Evolutionary conservation across 2,888 invertebrate genomes (phyloP).

Genomic region (Papilio elwesi): DNA sequence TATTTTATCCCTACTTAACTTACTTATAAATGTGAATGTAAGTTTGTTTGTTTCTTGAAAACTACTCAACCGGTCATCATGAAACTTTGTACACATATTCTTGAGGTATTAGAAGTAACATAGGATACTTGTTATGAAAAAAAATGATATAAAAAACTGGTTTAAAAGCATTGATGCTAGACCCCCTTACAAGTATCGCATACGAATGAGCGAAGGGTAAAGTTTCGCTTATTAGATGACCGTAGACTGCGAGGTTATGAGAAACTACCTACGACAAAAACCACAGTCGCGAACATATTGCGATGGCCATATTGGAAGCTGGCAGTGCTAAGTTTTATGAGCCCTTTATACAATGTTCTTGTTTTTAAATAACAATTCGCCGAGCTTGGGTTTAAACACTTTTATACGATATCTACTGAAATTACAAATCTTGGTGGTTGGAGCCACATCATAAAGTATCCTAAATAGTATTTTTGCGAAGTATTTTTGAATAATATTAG

Average conservation of each 20-base stretch:
- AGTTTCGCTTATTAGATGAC: conserved; percentile 81
- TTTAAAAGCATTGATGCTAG: conserved; percentile 50
- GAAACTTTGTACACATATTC: no score
- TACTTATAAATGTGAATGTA: no score
- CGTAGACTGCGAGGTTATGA: conserved; percentile 69
- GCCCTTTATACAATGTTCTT: conserved; percentile 69
- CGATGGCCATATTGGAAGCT: conserved; percentile 76
- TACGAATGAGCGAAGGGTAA: conserved; percentile 76
- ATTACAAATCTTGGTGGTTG: no score
- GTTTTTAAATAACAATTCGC: conserved; percentile 48
- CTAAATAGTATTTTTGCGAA: no score
- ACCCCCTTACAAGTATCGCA: conserved; percentile 72
- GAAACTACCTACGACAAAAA: conserved; percentile 78
- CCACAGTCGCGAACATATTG: conserved; percentile 75
- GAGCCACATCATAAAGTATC: no score
- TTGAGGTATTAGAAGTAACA: no score
- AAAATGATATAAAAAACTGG: conserved; percentile 5
- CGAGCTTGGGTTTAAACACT: not conserved
- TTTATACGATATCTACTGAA: not conserved
- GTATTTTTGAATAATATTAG: no score
- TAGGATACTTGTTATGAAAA: no score
- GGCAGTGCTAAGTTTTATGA: conserved; percentile 69
- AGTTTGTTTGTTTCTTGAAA: no score
- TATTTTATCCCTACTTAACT: no score
- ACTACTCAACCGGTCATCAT: no score